phyloP scores from a whole-genome alignment of 2,113 vertebrate species.

The Montifringilla adamsi region DNA sequence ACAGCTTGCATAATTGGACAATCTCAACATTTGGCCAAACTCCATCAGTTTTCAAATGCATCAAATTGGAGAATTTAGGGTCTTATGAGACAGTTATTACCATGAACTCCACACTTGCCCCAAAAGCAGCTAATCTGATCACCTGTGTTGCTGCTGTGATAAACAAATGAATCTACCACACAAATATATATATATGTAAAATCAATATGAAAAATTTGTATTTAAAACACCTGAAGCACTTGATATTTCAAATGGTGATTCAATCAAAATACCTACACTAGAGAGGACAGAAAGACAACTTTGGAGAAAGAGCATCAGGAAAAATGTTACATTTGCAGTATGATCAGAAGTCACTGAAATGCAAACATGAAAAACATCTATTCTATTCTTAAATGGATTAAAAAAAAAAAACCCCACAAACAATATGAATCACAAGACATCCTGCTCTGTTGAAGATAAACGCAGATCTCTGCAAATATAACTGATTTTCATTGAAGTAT shows the following conservation, averaged over 20 bases:
- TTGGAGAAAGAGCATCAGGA: neutral
- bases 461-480: neutral
- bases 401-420: neutral
- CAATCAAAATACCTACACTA: neutral
- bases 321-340: neutral
- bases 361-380: neutral
- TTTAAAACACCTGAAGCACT: neutral
- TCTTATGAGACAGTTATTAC: neutral
- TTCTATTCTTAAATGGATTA: neutral
- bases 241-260: neutral
- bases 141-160: neutral
- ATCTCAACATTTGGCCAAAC: neutral
- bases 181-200: neutral
- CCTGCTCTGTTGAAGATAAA: neutral
- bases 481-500: neutral
- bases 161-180: neutral
- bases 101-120: neutral
- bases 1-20: neutral
- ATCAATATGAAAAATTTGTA: neutral
- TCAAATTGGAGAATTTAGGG: neutral
- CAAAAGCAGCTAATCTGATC: neutral
- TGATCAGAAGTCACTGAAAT: neutral
- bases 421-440: neutral
- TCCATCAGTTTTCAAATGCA: neutral
- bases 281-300: neutral